Base-by-base conservation (phyloP, 2,888 invertebrate species). In the Drosophila leonis region DNA sequence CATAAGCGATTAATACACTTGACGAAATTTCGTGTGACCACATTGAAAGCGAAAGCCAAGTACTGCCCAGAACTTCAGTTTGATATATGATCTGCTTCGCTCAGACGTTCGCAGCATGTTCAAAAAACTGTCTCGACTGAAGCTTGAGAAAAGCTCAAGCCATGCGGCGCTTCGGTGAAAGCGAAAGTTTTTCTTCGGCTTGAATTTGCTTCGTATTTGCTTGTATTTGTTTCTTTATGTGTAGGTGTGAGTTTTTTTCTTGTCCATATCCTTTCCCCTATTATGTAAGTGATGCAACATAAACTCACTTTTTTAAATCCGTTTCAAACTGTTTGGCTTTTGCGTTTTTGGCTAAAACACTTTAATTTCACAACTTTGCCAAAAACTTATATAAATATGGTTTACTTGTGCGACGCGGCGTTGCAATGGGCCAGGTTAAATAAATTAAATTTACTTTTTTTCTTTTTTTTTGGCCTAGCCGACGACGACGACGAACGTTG, bases 141-240 rank as follows among this genome's bases (percentile, higher is more conserved):
- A 55, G 56, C 56, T 49, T 66, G 65, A 56, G 72, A 74, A 83
- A 77, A 81, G 73, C 67, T 80, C 60, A 18, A 10, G 66, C 63
- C 57, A 49, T 61, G 52, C 48, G 33, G 52, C 48, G 70, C 55
- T 59, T 66, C 85, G 84, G 92, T 91, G 92, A 92, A 91, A 91
- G 91, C 92, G 91, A 91, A 92, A 91, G 91, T 92, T 90, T 89
- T 91, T 82, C 80, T 69, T 73, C 33, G 39, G 29, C 63, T 46
- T 24, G 10, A 51, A 59, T 55, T 62, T 49, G 65, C 37, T 61
- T 61, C 29, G 60, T 54, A 33, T 49, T 27, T 24, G 44, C 44
- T 13, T 51, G 24, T 63, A 31, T 64, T 20, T 24, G 31, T n/a
- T 24, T n/a, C 51, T 39, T 13, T 48, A 13, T 56, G 48, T 60